These are phyloP conservation scores for Silurus aristotelis DNA, from an alignment of 2,797 vertebrate genomes.

Conservation along the genomic window DNA sequence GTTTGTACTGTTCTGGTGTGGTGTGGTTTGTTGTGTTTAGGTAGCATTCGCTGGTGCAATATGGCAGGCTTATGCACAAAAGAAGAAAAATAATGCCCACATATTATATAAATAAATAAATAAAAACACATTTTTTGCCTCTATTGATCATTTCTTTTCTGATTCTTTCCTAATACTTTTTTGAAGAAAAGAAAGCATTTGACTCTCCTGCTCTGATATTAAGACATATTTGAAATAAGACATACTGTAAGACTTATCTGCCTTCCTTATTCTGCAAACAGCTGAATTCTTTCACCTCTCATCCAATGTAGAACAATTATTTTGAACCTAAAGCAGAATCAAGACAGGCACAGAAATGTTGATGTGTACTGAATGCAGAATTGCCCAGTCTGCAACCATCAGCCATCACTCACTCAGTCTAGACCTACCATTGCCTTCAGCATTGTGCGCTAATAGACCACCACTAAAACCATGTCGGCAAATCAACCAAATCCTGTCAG, in stretches of 20 bases:
- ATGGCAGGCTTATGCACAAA: background rate
- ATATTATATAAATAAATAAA: too few relatives aligned
- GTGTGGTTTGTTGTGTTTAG: background rate
- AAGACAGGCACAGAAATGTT: background rate
- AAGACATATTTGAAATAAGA: background rate
- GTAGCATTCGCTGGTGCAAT: background rate
- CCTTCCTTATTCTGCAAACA: constrained; percentile 29
- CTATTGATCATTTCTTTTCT: background rate
- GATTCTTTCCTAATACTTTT: background rate
- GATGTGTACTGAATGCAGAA: constrained; percentile 33
- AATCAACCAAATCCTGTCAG: constrained; percentile 13
- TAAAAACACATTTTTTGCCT: too few relatives aligned
- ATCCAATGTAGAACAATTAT: constrained; percentile 16
- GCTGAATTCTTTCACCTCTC: constrained; percentile 25
- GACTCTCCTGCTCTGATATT: background rate
- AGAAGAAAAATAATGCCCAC: background rate
- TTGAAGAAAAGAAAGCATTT: background rate
- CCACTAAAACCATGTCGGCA: background rate
- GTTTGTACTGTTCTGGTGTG: background rate
- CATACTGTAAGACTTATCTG: background rate
- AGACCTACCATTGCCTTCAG: background rate
- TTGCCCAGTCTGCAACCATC: background rate
- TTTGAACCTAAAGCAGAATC: constrained; percentile 19
- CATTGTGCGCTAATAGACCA: constrained; percentile 14
- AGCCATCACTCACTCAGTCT: constrained; percentile 7